These are phyloP conservation scores for Drosophila atripex DNA, from an alignment of 2,888 invertebrate genomes.

Conservation along the genomic window DNA sequence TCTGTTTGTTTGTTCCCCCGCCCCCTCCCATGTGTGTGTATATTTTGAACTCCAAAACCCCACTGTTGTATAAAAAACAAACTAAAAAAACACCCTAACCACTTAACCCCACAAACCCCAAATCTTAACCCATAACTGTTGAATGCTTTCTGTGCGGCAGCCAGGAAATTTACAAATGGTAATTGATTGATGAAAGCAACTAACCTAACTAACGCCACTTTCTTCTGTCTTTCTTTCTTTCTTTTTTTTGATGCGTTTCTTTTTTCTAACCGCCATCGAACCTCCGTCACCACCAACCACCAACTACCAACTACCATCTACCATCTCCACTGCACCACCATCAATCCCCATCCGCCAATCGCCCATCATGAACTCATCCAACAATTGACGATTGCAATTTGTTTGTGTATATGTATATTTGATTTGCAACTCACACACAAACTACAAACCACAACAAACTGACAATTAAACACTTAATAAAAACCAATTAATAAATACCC, in stretches of 20 bases:
- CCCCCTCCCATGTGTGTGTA: constrained; percentile 18
- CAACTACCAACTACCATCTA: constrained; percentile 5
- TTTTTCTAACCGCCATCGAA: constrained; percentile 44
- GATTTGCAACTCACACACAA: constrained; percentile 50
- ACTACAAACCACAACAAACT: constrained; percentile 47
- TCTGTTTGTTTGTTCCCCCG: constrained; percentile 12
- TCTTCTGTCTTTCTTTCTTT: constrained; percentile 64
- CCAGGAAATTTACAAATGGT: constrained; percentile 83
- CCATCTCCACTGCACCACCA: constrained; percentile 20
- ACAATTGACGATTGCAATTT: constrained; percentile 32
- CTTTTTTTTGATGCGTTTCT: constrained; percentile 58
- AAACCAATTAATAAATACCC: constrained; percentile 1
- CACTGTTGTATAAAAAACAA: not conserved
- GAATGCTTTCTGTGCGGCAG: constrained; percentile 60
- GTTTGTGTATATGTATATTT: constrained; percentile 47
- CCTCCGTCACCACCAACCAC: constrained; percentile 8
- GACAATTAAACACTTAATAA: not conserved
- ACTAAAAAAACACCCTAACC: not conserved
- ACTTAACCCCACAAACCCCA: constrained; percentile 2
- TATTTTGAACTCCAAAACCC: constrained; percentile 1
- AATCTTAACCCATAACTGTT: constrained; percentile 6
- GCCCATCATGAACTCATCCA: constrained; percentile 12
- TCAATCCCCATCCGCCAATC: not conserved
- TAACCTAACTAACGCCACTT: constrained; percentile 78
- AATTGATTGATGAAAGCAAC: constrained; percentile 72